Conservation (phyloP, 2,888 invertebrate species). For the Clepsis dumicolana region DNA sequence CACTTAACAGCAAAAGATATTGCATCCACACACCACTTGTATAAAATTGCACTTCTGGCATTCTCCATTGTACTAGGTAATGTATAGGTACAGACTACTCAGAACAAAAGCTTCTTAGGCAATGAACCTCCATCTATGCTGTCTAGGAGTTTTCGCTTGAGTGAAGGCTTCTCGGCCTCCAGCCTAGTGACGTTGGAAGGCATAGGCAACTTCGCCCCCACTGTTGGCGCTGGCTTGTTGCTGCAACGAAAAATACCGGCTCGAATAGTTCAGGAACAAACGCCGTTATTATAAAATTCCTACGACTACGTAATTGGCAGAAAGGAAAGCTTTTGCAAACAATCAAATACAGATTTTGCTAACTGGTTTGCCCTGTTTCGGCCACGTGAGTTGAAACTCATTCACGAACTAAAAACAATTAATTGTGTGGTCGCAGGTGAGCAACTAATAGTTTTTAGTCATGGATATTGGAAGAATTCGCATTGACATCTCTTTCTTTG, state of each 20-base stretch:
- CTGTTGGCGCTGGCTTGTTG: slow-evolving; percentile 95
- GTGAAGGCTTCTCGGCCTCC: slow-evolving; percentile 88
- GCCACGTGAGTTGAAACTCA: no score
- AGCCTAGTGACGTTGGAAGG: slow-evolving; percentile 88
- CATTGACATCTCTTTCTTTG: no score
- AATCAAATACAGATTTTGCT: no score
- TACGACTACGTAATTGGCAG: no score
- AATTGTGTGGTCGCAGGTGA: no score
- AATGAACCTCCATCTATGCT: slow-evolving; percentile 89
- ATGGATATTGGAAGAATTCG: no score
- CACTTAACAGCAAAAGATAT: slow-evolving; percentile 30
- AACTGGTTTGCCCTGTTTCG: no score
- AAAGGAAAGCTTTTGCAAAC: no score
- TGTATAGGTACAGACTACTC: slow-evolving; percentile 48
- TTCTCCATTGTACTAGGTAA: slow-evolving; percentile 9
- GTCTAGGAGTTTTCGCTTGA: slow-evolving; percentile 92
- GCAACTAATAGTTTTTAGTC: no score
- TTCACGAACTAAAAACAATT: no score
- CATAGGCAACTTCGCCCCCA: slow-evolving; percentile 93
- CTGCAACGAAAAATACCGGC: slow-evolving; percentile 62
- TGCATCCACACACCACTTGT: slow-evolving; percentile 57
- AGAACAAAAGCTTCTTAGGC: slow-evolving; percentile 90
- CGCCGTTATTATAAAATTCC: no score
- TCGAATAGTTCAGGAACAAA: neutral
- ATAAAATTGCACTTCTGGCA: slow-evolving; percentile 49